phyloP scores from a whole-genome alignment of 2,888 invertebrate genomes.

The Chaetogeoica ovagalla region DNA sequence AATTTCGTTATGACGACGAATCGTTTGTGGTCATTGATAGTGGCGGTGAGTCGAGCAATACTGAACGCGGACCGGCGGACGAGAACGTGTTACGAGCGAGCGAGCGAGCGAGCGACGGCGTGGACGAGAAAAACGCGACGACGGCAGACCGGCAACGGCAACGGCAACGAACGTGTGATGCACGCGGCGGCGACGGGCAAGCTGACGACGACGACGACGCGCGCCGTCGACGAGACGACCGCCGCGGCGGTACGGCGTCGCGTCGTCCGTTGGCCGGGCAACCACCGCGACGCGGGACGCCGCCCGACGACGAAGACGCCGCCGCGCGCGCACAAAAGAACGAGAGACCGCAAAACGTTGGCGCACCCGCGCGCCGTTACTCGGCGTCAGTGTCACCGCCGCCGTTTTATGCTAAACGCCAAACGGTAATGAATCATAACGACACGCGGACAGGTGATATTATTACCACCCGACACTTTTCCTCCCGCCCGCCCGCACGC shows the following conservation, averaged over 20 bases:
- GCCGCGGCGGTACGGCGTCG: conserved; percentile 22
- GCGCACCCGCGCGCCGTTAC: background rate
- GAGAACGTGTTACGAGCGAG: no score
- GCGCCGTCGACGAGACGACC: background rate
- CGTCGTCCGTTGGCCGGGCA: conserved; percentile 38
- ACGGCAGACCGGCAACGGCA: conserved; percentile 8
- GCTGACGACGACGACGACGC: conserved; percentile 22
- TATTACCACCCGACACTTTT: background rate
- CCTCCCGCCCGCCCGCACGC: background rate
- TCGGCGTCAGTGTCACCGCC: background rate
- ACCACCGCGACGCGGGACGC: conserved; percentile 22
- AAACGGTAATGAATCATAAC: conserved; percentile 30
- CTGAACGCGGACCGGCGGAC: no score
- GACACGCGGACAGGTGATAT: conserved; percentile 39
- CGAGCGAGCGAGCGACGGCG: background rate
- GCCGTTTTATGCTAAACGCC: conserved; percentile 33
- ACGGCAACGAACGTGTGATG: conserved; percentile 36
- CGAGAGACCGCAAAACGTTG: background rate
- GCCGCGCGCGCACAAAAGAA: background rate
- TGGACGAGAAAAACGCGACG: background rate
- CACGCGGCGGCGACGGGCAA: conserved; percentile 48
- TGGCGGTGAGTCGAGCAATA: no score
- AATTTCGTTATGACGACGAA: no score
- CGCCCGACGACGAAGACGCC: no score
- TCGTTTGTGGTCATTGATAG: no score